Percentiles rank a stretch among this genome's conserved stretches.
phyloP scores from a whole-genome alignment of 2,797 vertebrate species.

The Atherinosoma microstoma region DNA sequence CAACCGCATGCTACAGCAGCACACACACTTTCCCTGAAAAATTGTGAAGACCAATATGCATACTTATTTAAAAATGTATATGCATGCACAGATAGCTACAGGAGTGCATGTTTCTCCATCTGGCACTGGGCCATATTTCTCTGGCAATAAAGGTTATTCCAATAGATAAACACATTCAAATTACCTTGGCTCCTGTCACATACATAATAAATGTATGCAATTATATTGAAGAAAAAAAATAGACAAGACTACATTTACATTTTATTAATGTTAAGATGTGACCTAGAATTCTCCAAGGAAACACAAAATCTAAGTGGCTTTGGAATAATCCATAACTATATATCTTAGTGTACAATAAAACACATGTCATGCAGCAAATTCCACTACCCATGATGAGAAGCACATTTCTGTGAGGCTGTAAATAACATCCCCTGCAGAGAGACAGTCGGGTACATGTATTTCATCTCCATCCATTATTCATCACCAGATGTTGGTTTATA shows the following conservation, averaged over 20 bases:
- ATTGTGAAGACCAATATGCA: slow-evolving; percentile 28
- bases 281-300: slow-evolving; percentile 13
- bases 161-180: slow-evolving; percentile 69
- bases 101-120: slow-evolving; percentile 32
- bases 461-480: slow-evolving; percentile 76
- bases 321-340: slow-evolving; percentile 44
- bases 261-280: slow-evolving; percentile 14
- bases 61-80: slow-evolving; percentile 36
- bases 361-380: slow-evolving; percentile 41
- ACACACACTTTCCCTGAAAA: slow-evolving; percentile 11
- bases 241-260: slow-evolving; percentile 3
- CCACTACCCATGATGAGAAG: slow-evolving; percentile 41
- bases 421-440: slow-evolving; percentile 66
- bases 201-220: slow-evolving; percentile 23
- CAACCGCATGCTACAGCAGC: not conserved
- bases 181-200: slow-evolving; percentile 47
- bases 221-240: slow-evolving; percentile 13
- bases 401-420: slow-evolving; percentile 61
- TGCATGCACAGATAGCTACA: slow-evolving; percentile 27
- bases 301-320: slow-evolving; percentile 23
- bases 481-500: slow-evolving; percentile 72
- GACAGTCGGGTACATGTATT: slow-evolving; percentile 56
- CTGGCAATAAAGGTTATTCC: slow-evolving; percentile 66
- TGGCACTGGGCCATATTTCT: slow-evolving; percentile 38
- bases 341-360: slow-evolving; percentile 41